A percentile compares a stretch with the other conserved stretches of the same genome.
Evolutionary conservation across 2,888 invertebrate species (phyloP).

Genomic region (Stegana nigrithorax): DNA sequence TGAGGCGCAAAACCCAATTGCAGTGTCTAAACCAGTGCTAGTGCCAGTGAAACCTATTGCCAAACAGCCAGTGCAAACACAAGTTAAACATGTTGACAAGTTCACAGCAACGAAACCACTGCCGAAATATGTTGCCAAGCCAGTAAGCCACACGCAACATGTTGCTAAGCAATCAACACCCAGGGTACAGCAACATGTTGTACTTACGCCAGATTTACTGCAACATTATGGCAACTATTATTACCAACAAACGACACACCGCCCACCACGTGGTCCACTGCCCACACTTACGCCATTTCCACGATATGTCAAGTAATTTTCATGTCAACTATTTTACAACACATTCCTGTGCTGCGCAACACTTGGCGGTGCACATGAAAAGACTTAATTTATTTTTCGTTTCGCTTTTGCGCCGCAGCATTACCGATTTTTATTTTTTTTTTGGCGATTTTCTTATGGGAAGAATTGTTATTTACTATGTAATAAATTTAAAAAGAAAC

Average conservation of each 20-base stretch:
- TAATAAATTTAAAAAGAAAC: not conserved
- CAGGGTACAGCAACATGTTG: constrained; percentile 5
- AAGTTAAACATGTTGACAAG: too few relatives aligned
- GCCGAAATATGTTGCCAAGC: constrained; percentile 16
- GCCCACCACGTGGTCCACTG: constrained; percentile 50
- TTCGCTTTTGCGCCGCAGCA: not conserved
- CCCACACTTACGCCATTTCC: constrained; percentile 60
- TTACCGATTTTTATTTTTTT: not conserved
- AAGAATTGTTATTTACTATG: constrained; percentile 6
- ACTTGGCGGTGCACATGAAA: not conserved
- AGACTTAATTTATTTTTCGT: constrained; percentile 4
- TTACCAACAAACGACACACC: constrained; percentile 46
- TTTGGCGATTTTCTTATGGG: not conserved
- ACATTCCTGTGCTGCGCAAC: not conserved
- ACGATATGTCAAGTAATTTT: constrained; percentile 40
- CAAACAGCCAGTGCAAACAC: not conserved
- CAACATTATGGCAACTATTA: constrained; percentile 48
- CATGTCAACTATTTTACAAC: too few relatives aligned
- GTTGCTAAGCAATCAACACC: not conserved
- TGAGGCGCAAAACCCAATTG: not conserved
- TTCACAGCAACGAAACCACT: constrained; percentile 5
- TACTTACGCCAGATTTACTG: constrained; percentile 27
- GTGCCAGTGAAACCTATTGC: not conserved
- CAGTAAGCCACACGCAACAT: constrained; percentile 1
- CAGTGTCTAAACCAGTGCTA: not conserved